These are phyloP conservation scores for Hetaerina americana DNA, from an alignment of 1,140 invertebrate species.

Conservation along the genomic window DNA sequence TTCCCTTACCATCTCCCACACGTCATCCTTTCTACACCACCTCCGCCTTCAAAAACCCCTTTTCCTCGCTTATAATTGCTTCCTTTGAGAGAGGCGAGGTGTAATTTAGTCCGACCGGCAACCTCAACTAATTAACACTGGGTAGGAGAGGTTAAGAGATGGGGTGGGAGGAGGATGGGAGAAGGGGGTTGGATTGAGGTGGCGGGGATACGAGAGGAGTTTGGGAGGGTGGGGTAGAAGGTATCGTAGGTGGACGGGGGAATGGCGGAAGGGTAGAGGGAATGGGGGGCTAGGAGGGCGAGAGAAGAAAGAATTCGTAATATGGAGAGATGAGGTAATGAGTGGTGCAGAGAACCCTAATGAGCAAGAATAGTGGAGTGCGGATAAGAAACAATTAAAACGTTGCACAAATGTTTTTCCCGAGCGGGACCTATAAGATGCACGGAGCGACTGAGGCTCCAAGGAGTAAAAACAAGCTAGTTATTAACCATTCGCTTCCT, in stretches of 20 bases:
- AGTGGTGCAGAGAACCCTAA: background rate
- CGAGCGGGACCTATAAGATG: too few relatives aligned
- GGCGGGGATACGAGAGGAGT: too few relatives aligned
- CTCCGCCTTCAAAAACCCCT: background rate
- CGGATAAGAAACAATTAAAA: background rate
- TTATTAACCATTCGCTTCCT: too few relatives aligned
- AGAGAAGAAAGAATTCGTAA: too few relatives aligned
- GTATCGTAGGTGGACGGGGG: too few relatives aligned
- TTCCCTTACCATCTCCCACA: background rate
- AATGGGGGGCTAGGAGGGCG: background rate
- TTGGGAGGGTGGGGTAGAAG: too few relatives aligned
- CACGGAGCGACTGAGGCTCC: too few relatives aligned
- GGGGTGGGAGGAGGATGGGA: background rate
- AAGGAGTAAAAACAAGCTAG: too few relatives aligned
- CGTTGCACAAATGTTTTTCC: background rate
- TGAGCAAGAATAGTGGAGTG: background rate
- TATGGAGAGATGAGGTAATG: background rate
- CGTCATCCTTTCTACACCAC: background rate
- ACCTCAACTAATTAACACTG: background rate
- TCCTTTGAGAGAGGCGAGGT: background rate
- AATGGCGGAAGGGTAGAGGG: background rate
- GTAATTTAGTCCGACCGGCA: background rate
- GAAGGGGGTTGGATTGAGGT: too few relatives aligned
- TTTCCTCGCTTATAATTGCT: background rate
- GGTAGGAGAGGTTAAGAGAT: background rate